Conservation (phyloP, 2,797 vertebrate genomes). For the Buphagus erythrorhynchus region DNA sequence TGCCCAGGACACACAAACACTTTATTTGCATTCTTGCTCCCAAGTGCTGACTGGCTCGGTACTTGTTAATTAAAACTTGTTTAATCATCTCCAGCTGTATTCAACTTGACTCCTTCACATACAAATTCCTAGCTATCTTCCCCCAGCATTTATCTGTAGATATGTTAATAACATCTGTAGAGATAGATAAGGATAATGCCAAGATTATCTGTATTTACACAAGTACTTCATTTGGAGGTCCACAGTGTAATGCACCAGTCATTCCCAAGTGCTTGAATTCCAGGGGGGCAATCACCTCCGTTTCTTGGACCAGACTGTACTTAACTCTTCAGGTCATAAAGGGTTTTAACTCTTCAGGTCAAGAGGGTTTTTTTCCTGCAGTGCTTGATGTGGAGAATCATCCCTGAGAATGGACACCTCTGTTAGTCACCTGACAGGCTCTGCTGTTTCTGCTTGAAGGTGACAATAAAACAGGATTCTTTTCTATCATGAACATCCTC, state of each 20-base stretch:
- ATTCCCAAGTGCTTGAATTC: neutral
- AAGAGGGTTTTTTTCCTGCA: neutral
- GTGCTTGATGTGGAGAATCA: neutral
- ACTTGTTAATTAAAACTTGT: constrained; percentile 38
- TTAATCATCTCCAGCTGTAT: neutral
- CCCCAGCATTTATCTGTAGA: neutral
- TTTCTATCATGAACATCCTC: neutral
- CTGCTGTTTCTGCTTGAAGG: neutral
- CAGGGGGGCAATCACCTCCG: neutral
- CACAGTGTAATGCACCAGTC: neutral
- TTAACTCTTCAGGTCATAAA: neutral
- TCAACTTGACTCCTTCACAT: neutral
- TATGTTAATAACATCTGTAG: neutral
- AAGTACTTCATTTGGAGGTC: neutral
- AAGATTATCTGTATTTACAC: neutral
- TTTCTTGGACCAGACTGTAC: neutral
- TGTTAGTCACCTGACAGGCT: neutral
- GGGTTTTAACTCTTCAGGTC: neutral
- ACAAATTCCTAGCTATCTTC: neutral
- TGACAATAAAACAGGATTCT: neutral
- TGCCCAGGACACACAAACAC: neutral
- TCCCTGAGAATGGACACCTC: neutral
- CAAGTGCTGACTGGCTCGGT: neutral
- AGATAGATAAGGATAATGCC: neutral
- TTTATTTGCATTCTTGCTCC: neutral